A percentile compares a stretch with the other conserved stretches of the same genome.
phyloP scores from a whole-genome alignment of 2,888 invertebrate species.

The Falcaria lacertinaria region DNA sequence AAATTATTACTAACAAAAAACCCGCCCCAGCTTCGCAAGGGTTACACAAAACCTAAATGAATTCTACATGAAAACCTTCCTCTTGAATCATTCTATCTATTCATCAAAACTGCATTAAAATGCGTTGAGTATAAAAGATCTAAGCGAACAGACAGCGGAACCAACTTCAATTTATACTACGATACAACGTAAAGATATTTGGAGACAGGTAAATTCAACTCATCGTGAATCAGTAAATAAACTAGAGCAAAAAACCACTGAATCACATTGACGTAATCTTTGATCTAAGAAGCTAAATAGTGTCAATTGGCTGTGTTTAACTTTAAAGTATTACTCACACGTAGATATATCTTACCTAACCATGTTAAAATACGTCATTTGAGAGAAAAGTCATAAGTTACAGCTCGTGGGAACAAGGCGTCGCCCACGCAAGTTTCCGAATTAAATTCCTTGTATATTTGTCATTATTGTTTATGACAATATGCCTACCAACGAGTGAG shows the following conservation, averaged over 20 bases:
- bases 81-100: too few relatives aligned
- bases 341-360: conserved; percentile 26
- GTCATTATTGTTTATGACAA: conserved; percentile 25
- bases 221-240: not conserved
- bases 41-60: too few relatives aligned
- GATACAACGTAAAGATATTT: too few relatives aligned
- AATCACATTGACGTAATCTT: not conserved
- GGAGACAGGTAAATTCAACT: not conserved
- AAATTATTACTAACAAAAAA: too few relatives aligned
- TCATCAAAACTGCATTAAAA: too few relatives aligned
- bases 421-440: conserved; percentile 28
- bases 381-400: conserved; percentile 20
- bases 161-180: too few relatives aligned
- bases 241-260: not conserved
- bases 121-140: too few relatives aligned
- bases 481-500: conserved; percentile 9
- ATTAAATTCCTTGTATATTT: conserved; percentile 38
- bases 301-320: not conserved
- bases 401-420: conserved; percentile 35
- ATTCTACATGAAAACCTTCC: too few relatives aligned
- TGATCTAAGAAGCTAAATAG: not conserved
- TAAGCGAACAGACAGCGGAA: too few relatives aligned
- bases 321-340: not conserved
- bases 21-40: too few relatives aligned
- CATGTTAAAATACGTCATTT: conserved; percentile 28